phyloP scores from a whole-genome alignment of 2,888 invertebrate species.

The Acanthopleura granulata region DNA sequence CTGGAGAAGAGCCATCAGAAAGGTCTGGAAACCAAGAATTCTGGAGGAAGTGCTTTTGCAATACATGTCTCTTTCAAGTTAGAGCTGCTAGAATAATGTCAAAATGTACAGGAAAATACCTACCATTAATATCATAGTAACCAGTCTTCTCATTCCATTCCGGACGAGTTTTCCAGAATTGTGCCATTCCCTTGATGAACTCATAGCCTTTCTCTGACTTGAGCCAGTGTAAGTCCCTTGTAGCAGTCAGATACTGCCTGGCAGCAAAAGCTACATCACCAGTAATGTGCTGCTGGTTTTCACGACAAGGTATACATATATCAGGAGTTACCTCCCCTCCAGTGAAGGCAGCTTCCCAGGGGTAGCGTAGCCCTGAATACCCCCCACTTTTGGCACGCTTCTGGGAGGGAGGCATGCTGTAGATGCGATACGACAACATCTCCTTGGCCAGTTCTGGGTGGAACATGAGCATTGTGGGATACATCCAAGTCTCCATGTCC shows the following conservation, averaged over 20 bases:
- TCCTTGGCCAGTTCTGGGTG: conserved; percentile 41
- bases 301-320: conserved; percentile 28
- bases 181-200: conserved; percentile 41
- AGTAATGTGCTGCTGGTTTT: conserved; percentile 35
- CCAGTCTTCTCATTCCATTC: conserved; percentile 32
- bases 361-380: conserved; percentile 34
- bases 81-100: no score
- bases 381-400: conserved; percentile 31
- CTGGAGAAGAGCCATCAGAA: no score
- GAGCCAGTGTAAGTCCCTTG: conserved; percentile 41
- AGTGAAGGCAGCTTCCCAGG: conserved; percentile 42
- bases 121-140: conserved; percentile 41
- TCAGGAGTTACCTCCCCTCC: conserved; percentile 42
- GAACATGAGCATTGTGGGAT: conserved; percentile 24
- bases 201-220: conserved; percentile 39
- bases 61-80: no score
- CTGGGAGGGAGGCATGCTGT: conserved; percentile 26
- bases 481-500: conserved; percentile 19
- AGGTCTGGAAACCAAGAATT: no score
- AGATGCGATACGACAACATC: conserved; percentile 33
- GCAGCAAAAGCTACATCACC: conserved; percentile 46
- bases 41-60: no score
- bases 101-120: neutral
- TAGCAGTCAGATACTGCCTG: conserved; percentile 43
- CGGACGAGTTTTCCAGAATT: conserved; percentile 34